Base-by-base conservation (phyloP, 1,140 invertebrate genomes). In the Protaetia brevitarsis region DNA sequence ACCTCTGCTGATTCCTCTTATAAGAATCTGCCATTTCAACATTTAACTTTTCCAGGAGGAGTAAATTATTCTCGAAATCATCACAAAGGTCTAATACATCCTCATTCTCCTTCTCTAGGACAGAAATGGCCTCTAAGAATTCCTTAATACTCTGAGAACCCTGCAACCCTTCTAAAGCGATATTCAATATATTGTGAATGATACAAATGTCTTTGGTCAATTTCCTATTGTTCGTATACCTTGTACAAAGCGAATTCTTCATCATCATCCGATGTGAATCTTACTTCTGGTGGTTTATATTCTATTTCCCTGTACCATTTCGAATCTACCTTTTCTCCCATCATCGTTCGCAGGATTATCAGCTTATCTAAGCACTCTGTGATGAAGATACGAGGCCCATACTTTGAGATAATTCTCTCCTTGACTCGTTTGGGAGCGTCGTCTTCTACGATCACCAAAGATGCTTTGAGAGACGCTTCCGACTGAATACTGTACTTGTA, bases 181-280 rank as follows among this genome's bases (percentile, higher is more conserved):
- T 27, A 29, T 31, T 51, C 64, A 30, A 62, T 28, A 4, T 30
- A 57, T 58, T 68, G 58, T 26, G 63, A 29, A 68, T 63, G 21
- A 30, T 62, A 65, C 3, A 65, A 8, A 16, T 51, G 13, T 23
- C 23, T 57, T 26, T 62, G 23, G 57, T 26, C 23, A 23, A 19
- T 51, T 26, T 31, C 11, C 16, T 28, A 16, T 29, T 59, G 6
- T 59, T 59, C 2, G 57, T 59, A 10, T 29, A 59, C 13, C 30
- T 59, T 28, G 29, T 31, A 31, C 3, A 59, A 6, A 31, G 16
- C 57, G 13, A 59, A 59, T 13, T 59, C 29, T 1, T 59, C 57
- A 3, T 59, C 57, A 5, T 59, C 27, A 4, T 7, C 8, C 2
- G 10, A 7, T 11, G 27, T 27, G 11, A 58, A 62, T 10, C 60